Base-by-base conservation (phyloP, 2,113 vertebrate genomes). In the Perognathus longimembris region DNA sequence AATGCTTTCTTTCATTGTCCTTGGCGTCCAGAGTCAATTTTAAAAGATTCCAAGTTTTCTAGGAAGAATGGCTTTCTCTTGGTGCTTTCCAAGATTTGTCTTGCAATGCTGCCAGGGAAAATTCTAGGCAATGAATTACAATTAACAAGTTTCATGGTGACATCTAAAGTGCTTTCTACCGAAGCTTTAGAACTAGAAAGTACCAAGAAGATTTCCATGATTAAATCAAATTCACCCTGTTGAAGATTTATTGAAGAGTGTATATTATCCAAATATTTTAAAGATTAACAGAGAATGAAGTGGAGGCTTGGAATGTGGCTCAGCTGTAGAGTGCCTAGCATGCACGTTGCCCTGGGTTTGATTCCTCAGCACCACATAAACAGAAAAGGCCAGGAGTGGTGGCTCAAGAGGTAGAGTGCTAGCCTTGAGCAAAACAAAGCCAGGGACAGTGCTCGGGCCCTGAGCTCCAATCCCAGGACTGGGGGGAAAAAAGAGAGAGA, bases 21-120 rank as follows among this genome's bases (percentile, higher is more conserved):
- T 32, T 96, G 94, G 92, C 94, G 95, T 74, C 57, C 81, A 90
- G 91, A 93, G 4, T 82, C 61, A 89, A 89, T 94, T 3, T 92
- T 84, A 90, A 92, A 97, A 84, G 96, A 91, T 90, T 97, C 91
- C 71, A 93, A 92, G 85, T 90, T 87, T 88, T 97, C 89, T 94
- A 96, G 94, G 96, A 97, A 96, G 95, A 98, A 98, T 98, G 96
- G 59, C 76, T 95, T 98, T 97, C 94, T 98, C 97, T 97, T 94
- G 95, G 91, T 0, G 0, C 87, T 95, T 97, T 98, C 97, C 97
- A 97, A 97, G 97, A 97, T 98, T 98, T 96, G 96, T 97, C 98
- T 98, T 97, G 97, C 98, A 97, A 98, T 97, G 92, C 94, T 96
- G 97, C 97, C 98, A 98, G 97, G 92, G 92, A 97, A 93, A 96